Conservation (phyloP, 2,888 invertebrate species). For the Acholoe squamosa region DNA sequence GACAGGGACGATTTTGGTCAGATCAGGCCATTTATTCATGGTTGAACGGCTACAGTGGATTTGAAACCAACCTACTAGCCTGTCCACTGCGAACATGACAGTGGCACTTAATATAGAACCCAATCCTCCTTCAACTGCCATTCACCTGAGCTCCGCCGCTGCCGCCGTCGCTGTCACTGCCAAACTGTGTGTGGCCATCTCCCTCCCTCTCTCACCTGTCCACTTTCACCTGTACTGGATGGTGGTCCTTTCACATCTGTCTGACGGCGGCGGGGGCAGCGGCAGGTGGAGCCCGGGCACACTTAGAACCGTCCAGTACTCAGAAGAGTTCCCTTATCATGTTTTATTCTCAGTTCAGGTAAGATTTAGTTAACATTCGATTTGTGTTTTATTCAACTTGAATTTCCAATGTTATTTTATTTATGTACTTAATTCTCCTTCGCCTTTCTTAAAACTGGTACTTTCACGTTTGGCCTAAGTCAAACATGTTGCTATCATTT, state of each 20-base stretch:
- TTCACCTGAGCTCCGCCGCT: conserved; percentile 1
- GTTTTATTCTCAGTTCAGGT: background rate
- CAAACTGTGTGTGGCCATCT: background rate
- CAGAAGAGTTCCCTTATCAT: background rate
- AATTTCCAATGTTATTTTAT: no score
- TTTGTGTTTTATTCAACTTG: no score
- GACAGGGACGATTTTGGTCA: background rate
- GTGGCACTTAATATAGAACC: no score
- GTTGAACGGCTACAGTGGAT: background rate
- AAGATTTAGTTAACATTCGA: background rate
- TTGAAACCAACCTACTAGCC: background rate
- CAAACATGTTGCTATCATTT: no score
- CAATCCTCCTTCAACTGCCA: background rate
- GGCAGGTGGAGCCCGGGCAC: background rate
- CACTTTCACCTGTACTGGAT: background rate
- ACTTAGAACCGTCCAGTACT: background rate
- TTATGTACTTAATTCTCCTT: no score
- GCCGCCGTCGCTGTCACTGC: background rate
- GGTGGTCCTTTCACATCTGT: background rate
- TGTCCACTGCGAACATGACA: no score
- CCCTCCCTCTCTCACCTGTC: background rate
- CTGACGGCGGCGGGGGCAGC: background rate
- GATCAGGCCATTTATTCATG: background rate
- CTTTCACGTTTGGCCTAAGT: no score
- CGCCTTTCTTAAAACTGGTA: no score